phyloP scores from a whole-genome alignment of 2,888 invertebrate genomes.

The Netelia virgata region DNA sequence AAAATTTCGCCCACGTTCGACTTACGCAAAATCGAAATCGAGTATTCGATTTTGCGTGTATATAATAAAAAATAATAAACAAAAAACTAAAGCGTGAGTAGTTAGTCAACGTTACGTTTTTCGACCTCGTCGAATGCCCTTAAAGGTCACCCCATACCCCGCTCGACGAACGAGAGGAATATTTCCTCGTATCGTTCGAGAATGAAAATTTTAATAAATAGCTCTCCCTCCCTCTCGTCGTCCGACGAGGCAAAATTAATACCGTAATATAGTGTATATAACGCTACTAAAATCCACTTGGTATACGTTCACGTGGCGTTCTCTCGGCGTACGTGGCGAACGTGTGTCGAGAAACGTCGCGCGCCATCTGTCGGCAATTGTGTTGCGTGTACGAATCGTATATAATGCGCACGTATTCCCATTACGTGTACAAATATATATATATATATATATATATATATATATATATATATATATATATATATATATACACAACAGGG shows the following conservation, averaged over 20 bases:
- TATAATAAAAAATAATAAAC: too few species aligned
- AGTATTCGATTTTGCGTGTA: too few species aligned
- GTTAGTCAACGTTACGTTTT: too few species aligned
- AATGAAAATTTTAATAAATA: too few species aligned
- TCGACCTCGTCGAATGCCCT: too few species aligned
- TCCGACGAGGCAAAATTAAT: background rate
- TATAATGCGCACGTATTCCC: constrained; percentile 1
- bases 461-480: background rate
- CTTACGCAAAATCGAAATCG: too few species aligned
- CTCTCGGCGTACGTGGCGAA: constrained; percentile 10
- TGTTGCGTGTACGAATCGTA: constrained; percentile 36
- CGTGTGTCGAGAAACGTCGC: constrained; percentile 10
- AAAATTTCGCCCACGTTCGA: too few species aligned
- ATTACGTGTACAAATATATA: constrained; percentile 2
- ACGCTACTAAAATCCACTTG: background rate
- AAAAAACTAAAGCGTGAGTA: too few species aligned
- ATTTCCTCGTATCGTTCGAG: too few species aligned
- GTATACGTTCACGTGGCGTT: background rate
- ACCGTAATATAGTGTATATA: constrained; percentile 2
- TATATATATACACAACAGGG: constrained; percentile 1
- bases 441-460: constrained; percentile 5
- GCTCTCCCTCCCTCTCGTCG: background rate
- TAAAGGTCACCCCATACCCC: too few species aligned
- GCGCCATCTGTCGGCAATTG: constrained; percentile 50
- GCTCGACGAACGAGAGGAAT: too few species aligned